Conservation (phyloP, 2,888 invertebrate genomes). For the Phengaris alcon region DNA sequence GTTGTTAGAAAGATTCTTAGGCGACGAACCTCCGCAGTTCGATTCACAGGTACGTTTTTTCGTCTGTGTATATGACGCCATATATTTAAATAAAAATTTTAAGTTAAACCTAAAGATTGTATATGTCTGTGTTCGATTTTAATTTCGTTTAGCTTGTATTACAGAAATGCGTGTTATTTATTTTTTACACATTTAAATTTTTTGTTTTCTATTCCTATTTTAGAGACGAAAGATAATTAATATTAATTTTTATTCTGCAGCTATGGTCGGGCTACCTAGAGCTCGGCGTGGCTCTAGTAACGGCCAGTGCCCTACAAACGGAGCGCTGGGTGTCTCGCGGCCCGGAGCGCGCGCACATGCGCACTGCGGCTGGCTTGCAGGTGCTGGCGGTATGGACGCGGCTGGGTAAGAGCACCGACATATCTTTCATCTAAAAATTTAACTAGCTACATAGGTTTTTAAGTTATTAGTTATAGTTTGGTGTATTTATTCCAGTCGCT, state of each 20-base stretch:
- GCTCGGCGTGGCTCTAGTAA: slow-evolving; percentile 69
- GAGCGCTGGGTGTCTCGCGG: slow-evolving; percentile 70
- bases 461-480: too few species aligned
- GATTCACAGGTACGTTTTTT: slow-evolving; percentile 82
- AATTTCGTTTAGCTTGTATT: too few species aligned
- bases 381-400: slow-evolving; percentile 95
- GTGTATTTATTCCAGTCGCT: too few species aligned
- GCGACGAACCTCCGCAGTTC: slow-evolving; percentile 83
- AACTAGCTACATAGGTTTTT: not conserved
- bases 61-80: not conserved
- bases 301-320: slow-evolving; percentile 61
- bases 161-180: too few species aligned
- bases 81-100: not conserved
- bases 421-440: too few species aligned
- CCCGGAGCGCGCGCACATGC: slow-evolving; percentile 84
- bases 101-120: too few species aligned
- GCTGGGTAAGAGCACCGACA: slow-evolving; percentile 75
- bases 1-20: slow-evolving; percentile 89
- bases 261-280: slow-evolving; percentile 78
- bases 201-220: too few species aligned
- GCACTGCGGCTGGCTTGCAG: slow-evolving; percentile 94
- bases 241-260: slow-evolving; percentile 45
- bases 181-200: too few species aligned
- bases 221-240: too few species aligned
- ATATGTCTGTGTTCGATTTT: too few species aligned